Base-by-base conservation (phyloP, 2,888 invertebrate genomes). In the Orgyia antiqua region DNA sequence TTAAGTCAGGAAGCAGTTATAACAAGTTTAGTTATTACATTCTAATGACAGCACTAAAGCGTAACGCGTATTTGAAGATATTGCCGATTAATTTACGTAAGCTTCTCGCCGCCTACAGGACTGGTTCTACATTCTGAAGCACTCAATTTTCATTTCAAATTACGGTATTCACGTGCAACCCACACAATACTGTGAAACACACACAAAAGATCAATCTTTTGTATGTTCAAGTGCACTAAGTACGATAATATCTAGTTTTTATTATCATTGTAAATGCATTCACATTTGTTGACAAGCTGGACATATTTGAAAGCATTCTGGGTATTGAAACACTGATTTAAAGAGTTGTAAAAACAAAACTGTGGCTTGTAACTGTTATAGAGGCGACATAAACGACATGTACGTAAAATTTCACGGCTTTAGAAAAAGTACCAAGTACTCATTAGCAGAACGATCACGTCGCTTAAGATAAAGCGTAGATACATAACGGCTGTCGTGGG, bases 81-180 rank as follows among this genome's bases (percentile, higher is more conserved):
- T n/a, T n/a, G n/a, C n/a, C n/a, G n/a, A n/a, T n/a, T n/a, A n/a
- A n/a, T n/a, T n/a, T 42, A 70, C 65, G 73, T 73, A 77, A 77
- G 76, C 63, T 53, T 63, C 50, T 50, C 64, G 42, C 63, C 77
- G 65, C 82, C 80, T 70, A 83, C 80, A 57, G 58, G 69, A 75
- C 78, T 63, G 73, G 78, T 80, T 77, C 62, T 51, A 53, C 65
- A 68, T 48, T 54, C 68, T 73, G 71, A 73, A 73, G 69, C 66
- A 68, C 71, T 74, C 65, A 73, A 77, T 80, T n/a, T 82, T 79
- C 74, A 76, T 79, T 79, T 76, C 70, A 78, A 79, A 76, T 77
- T 76, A 72, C 65, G 69, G 61, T 59, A 56, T 68, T 55, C 57
- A 55, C 48, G 53, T 55, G 54, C 58, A 54, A 36, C 78, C 78